Evolutionary conservation across 2,797 vertebrate species (phyloP), one percentile per base, ranked within the genome.

Genomic region (Artibeus jamaicensis): DNA sequence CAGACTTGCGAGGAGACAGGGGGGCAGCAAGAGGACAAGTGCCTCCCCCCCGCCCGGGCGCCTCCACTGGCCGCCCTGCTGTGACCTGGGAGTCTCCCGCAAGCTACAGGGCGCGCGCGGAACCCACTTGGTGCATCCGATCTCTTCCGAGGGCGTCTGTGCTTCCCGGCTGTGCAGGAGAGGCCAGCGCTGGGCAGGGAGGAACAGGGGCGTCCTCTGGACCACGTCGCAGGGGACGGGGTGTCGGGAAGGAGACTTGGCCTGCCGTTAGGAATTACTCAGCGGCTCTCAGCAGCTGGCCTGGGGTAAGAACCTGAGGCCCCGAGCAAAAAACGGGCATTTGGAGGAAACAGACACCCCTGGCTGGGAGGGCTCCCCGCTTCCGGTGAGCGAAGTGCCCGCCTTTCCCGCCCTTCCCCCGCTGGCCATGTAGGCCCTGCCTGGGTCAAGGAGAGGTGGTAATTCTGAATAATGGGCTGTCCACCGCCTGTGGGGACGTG

Each of bases 391-490:
- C 44, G 67, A 89, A 87, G 90, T 71, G 44, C 82, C 50, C 48
- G 12, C 24, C 77, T 81, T 94, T 94, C 91, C 84, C 68, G 44
- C 32, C 55, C 89, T 86, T 76, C 89, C 76, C 94, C 92, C 73
- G 53, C 67, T 81, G 94, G 92, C 91, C 94, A 91, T 89, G 93
- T 91, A 55, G 73, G 22, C 68, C 65, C 34, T 85, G 62, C 95
- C 89, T 39, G 82, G 86, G 85, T 85, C 89, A 55, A 70, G 86
- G 76, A 74, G 85, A 84, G 67, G 42, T 86, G 90, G 16, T 86
- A 91, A 77, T 78, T 96, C 90, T 95, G 77, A 95, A 94, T 93
- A 93, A 94, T 55, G 44, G 50, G 78, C 74, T 96, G 78, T 81
- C 93, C 88, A 55, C 82, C 70, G 94, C 94, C 94, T 79, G 46